These are phyloP conservation scores for Dallia pectoralis DNA, from an alignment of 2,797 vertebrate genomes.

Conservation along the genomic window DNA sequence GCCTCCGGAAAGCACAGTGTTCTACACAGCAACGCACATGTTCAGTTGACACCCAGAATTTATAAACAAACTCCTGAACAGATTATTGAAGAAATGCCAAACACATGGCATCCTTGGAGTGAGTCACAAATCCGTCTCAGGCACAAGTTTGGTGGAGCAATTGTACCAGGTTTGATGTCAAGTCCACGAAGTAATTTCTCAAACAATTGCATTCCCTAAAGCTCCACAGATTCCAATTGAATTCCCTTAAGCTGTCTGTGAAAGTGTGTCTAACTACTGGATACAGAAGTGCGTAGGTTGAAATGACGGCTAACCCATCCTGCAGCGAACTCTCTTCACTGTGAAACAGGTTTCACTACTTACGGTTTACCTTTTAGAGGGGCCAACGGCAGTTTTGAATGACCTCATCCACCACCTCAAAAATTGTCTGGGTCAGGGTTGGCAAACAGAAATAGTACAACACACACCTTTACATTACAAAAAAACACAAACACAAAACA, in stretches of 20 bases:
- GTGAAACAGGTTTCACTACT: neutral
- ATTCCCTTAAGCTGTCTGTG: too few species aligned
- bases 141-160: neutral
- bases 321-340: too few species aligned
- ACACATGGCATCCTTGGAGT: neutral
- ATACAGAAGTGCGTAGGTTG: too few species aligned
- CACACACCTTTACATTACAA: neutral
- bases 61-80: neutral
- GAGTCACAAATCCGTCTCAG: neutral
- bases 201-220: too few species aligned
- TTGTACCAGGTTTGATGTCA: neutral
- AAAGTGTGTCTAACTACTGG: too few species aligned
- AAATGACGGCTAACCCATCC: too few species aligned
- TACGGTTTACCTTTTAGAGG: slow-evolving; percentile 88
- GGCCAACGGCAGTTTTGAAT: slow-evolving; percentile 99
- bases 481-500: neutral
- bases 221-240: too few species aligned
- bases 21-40: slow-evolving; percentile 67
- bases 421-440: slow-evolving; percentile 98
- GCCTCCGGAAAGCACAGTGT: slow-evolving; percentile 95
- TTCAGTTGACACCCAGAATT: neutral
- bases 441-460: slow-evolving; percentile 80
- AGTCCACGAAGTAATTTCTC: neutral
- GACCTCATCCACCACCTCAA: slow-evolving; percentile 98
- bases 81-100: neutral